A percentile compares a stretch with the other conserved stretches of the same genome.
phyloP scores from a whole-genome alignment of 2,113 vertebrate species.

The Turdus rufiventris region DNA sequence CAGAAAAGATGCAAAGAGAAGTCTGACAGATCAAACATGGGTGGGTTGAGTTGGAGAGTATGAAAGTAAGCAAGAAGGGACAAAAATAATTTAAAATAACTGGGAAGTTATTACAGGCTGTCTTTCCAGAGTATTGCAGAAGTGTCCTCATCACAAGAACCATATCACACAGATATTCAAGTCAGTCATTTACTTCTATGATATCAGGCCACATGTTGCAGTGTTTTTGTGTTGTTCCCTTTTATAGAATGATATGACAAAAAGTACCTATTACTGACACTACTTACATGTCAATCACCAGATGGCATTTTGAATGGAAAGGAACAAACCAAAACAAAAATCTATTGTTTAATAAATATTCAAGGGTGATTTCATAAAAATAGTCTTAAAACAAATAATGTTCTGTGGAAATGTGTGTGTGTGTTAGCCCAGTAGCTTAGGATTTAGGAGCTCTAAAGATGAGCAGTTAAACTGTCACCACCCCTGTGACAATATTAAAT shows the following conservation, averaged over 20 bases:
- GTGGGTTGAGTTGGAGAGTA: background rate
- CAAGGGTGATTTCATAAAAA: background rate
- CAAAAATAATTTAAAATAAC: background rate
- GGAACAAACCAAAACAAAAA: background rate
- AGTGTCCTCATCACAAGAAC: background rate
- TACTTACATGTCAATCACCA: background rate
- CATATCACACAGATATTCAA: background rate
- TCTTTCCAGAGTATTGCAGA: background rate
- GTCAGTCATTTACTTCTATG: background rate
- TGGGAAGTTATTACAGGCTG: background rate
- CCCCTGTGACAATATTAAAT: background rate
- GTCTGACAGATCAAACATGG: background rate
- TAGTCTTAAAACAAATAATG: background rate
- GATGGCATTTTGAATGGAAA: background rate
- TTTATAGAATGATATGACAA: background rate
- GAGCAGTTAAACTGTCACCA: background rate
- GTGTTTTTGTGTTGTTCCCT: background rate
- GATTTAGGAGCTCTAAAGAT: background rate
- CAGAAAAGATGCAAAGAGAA: background rate
- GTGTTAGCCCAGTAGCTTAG: background rate
- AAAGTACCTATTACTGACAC: background rate
- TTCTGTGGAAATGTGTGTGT: background rate
- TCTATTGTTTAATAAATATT: background rate
- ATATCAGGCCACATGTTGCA: background rate
- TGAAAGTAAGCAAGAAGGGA: background rate